Base-by-base conservation (phyloP, 2,113 vertebrate genomes). In the Sarotherodon lohbergeri region DNA sequence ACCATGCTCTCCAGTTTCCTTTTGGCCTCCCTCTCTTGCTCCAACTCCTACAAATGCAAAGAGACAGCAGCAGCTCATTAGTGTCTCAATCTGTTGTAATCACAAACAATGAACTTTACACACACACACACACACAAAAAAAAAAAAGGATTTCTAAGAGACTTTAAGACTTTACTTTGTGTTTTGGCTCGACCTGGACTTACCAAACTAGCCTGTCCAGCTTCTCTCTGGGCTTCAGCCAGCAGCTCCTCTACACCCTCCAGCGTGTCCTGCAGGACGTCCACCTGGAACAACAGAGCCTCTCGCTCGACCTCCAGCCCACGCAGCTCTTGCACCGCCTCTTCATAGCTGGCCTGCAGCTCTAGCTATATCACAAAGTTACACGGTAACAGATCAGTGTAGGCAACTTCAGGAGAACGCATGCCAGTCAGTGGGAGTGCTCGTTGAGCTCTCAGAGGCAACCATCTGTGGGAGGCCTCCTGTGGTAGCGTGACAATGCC, bases 221-320 rank as follows among this genome's bases (percentile, higher is more conserved):
- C 94, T 57, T 97, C 96, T 56, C 97, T 93, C 80, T 96, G 95
- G 22, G 96, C 83, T 86, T 97, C 97, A 1, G 95, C 95, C 76
- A 97, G 96, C 93, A 95, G 92, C 95, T 97, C 97, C 88, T 97
- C 97, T 2, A 95, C 93, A 29, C 95, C 88, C 93, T 96, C 96
- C 83, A 97, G 93, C 3, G 95, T 91, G 82, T 97, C 97, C 92
- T 96, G 96, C 87, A 97, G 94, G 57, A 95, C 93, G 12, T 96
- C 96, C 94, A 97, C 96, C 95, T 97, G 96, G 94, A 97, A 97
- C 88, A 96, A 87, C 90, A 97, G 90, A 55, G 92, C 66, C 80
- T 96, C 96, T 78, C 96, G 94, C 93, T 96, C 95, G 6, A 97
- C 92, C 93, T 96, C 96, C 90, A 97, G 86, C 68, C 92, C 92